Evolutionary conservation across 2,888 invertebrate genomes (phyloP).

Genomic region (Hedya salicella): DNA sequence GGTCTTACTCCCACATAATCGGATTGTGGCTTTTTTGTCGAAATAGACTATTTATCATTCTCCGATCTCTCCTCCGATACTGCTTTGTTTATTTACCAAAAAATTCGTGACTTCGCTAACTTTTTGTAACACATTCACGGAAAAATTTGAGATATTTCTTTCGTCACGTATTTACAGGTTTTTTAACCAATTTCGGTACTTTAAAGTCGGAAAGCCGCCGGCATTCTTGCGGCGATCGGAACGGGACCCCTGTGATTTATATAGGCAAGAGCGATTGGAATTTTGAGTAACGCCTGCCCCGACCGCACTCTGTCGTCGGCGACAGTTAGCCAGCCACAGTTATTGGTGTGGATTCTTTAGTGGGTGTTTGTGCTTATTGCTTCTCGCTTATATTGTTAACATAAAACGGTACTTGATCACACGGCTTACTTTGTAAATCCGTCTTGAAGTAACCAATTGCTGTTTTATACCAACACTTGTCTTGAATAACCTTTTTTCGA

Average conservation of each 20-base stretch:
- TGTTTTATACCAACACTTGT: background rate
- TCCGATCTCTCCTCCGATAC: constrained; percentile 11
- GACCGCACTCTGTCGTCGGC: constrained; percentile 49
- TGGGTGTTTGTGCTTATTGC: constrained; percentile 7
- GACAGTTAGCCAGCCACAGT: constrained; percentile 19
- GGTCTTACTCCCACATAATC: constrained; percentile 37
- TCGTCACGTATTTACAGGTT: constrained; percentile 8
- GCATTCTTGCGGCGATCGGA: constrained; percentile 36
- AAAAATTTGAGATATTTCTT: constrained; percentile 12
- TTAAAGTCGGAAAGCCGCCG: constrained; percentile 7
- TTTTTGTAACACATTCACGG: background rate
- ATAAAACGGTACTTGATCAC: constrained; percentile 3
- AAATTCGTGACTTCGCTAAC: background rate
- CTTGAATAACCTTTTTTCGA: too few species aligned
- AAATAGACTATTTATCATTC: constrained; percentile 33
- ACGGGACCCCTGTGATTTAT: constrained; percentile 50
- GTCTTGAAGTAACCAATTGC: background rate
- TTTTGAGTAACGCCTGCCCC: constrained; percentile 52
- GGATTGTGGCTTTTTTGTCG: constrained; percentile 34
- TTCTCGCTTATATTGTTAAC: constrained; percentile 5
- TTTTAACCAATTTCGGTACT: constrained; percentile 16
- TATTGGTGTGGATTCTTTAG: constrained; percentile 22
- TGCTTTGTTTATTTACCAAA: constrained; percentile 11
- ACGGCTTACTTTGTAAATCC: background rate
- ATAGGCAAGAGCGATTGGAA: constrained; percentile 46